Evolutionary conservation across 2,113 vertebrate genomes (phyloP), one percentile per base, ranked within the genome.

Genomic region (Fukomys damarensis): DNA sequence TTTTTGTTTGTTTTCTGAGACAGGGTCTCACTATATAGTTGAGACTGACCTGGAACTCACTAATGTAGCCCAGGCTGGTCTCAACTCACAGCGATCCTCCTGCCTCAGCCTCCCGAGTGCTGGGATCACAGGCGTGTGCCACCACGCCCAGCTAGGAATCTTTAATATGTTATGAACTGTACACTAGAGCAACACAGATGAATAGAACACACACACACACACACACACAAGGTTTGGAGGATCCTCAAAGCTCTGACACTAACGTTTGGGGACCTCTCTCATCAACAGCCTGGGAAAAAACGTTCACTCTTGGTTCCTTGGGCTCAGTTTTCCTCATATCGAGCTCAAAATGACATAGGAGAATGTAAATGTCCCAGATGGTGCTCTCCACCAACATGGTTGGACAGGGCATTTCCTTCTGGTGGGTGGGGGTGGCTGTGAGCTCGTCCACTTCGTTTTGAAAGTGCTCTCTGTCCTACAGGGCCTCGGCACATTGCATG

Each of bases 301-400:
- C 52, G 70, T 74, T 68, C 35, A 35, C 58, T 87, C 52, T 43
- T 13, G 41, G n/a, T 72, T 89, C 96, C 86, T 56, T 72, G 35
- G 46, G 65, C 22, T 93, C 79, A 58, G 26, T 82, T 54, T 81
- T 83, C 49, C 30, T 85, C 32, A 90, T 77, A 89, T 81, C 74
- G 86, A 96, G 52, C 0, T 95, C 89, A 72, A 76, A 72, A 26
- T 59, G 83, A 19, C 30, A 79, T 49, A 43, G 91, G 58, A 65
- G 68, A 63, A 52, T 56, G 5, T 19, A 80, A 72, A 63, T 89
- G 68, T 81, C 30, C 41, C 49, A 26, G 16, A 10, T 11, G 35
- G 38, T 30, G 26, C 19, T 24, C 70, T 38, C 61, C 52, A 38
- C 3, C 2, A 32, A 81, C 63, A 32, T 1, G 0, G 49, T 38